Evolutionary conservation across 2,888 invertebrate species (phyloP).

Genomic region (Drosophila neotestacea): DNA sequence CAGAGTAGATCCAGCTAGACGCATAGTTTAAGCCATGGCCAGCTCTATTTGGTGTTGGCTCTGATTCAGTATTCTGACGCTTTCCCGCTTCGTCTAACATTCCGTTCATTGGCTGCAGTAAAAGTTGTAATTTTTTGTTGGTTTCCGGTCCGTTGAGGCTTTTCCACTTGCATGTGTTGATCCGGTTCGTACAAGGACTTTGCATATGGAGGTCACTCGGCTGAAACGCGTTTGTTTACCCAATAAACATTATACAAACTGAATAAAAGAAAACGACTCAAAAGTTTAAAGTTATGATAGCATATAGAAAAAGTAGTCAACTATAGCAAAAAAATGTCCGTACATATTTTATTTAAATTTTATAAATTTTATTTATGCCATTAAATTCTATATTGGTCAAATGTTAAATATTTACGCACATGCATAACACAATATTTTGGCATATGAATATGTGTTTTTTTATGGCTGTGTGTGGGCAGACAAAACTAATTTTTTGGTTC

Average conservation of each 20-base stretch:
- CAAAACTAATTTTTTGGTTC: constrained; percentile 50
- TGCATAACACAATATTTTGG: constrained; percentile 26
- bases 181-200: constrained; percentile 30
- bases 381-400: constrained; percentile 23
- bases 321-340: not conserved
- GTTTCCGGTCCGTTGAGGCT: constrained; percentile 35
- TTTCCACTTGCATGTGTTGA: constrained; percentile 43
- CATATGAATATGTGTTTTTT: constrained; percentile 22
- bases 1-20: constrained; percentile 4
- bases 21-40: not conserved
- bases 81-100: constrained; percentile 37
- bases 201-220: constrained; percentile 33
- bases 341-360: not conserved
- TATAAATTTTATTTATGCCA: constrained; percentile 1
- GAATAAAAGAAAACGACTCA: not conserved
- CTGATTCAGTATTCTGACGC: constrained; percentile 14
- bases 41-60: constrained; percentile 12
- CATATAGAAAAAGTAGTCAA: not conserved
- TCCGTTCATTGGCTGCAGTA: constrained; percentile 57
- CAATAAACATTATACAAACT: constrained; percentile 37
- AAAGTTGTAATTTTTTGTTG: constrained; percentile 37
- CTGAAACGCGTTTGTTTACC: constrained; percentile 33
- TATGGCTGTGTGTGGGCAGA: constrained; percentile 45
- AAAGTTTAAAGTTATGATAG: not conserved
- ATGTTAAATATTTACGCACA: constrained; percentile 41